Evolutionary conservation across 2,888 invertebrate genomes (phyloP).

Genomic region (Salpingus planirostris): DNA sequence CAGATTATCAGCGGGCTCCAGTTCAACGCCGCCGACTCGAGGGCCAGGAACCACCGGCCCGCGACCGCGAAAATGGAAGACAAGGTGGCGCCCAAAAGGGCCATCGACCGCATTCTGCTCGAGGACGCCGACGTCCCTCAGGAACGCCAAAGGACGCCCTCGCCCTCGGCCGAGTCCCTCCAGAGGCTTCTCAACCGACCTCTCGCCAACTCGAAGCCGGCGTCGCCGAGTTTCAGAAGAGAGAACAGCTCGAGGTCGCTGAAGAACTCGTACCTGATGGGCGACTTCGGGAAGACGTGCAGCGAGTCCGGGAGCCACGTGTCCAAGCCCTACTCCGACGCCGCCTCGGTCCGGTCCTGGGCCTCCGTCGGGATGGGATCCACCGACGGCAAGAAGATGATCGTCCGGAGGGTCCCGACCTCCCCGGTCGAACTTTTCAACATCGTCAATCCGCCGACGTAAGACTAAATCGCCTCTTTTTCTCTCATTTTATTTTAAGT

Average conservation of each 20-base stretch:
- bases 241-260: slow-evolving; percentile 30
- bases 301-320: slow-evolving; percentile 51
- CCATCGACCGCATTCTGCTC: slow-evolving; percentile 10
- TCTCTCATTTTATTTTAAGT: slow-evolving; percentile 2
- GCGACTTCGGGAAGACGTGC: slow-evolving; percentile 17
- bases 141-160: slow-evolving; percentile 13
- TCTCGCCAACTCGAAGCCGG: slow-evolving; percentile 16
- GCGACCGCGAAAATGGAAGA: slow-evolving; percentile 13
- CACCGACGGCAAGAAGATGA: slow-evolving; percentile 78
- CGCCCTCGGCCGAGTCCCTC: slow-evolving; percentile 21
- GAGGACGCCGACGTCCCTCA: slow-evolving; percentile 17
- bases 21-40: slow-evolving; percentile 12
- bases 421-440: slow-evolving; percentile 79
- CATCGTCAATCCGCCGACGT: slow-evolving; percentile 76
- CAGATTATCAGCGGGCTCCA: slow-evolving; percentile 9
- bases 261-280: slow-evolving; percentile 13
- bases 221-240: slow-evolving; percentile 28
- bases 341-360: slow-evolving; percentile 66
- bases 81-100: background rate
- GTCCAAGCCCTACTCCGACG: slow-evolving; percentile 48
- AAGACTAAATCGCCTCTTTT: no score
- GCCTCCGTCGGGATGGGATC: slow-evolving; percentile 84
- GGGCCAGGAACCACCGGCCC: slow-evolving; percentile 1
- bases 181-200: slow-evolving; percentile 15
- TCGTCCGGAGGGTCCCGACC: slow-evolving; percentile 73